Conservation (phyloP, 2,113 vertebrate species). For the Sakesphorus luctuosus region DNA sequence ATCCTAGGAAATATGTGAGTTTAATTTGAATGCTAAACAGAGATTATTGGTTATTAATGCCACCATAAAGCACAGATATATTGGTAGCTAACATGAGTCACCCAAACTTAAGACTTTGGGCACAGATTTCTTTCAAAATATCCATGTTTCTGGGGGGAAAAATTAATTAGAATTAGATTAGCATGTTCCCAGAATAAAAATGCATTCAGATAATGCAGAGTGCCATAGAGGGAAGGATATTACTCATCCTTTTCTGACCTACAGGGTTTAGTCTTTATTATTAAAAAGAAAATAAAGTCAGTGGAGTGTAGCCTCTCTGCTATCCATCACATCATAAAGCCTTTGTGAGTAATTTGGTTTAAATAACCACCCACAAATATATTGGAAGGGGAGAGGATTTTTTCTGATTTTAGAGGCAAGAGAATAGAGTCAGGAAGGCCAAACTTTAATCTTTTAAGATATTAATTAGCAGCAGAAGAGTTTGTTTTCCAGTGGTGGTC, state of each 20-base stretch:
- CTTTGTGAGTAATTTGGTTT: not conserved
- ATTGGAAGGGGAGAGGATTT: not conserved
- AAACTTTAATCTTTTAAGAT: not conserved
- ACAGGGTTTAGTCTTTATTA: not conserved
- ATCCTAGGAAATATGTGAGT: not conserved
- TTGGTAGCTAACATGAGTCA: not conserved
- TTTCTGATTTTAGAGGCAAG: not conserved
- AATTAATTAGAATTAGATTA: not conserved
- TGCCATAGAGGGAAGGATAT: not conserved
- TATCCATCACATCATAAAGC: not conserved
- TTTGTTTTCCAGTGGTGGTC: not conserved
- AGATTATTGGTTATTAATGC: not conserved
- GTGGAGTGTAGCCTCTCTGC: not conserved
- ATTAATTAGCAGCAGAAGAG: not conserved
- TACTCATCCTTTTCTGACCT: not conserved
- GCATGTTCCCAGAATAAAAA: not conserved
- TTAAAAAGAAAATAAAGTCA: not conserved
- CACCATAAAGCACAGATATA: not conserved
- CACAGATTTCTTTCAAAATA: not conserved
- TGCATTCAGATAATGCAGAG: not conserved
- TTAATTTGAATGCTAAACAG: not conserved
- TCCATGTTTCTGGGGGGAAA: not conserved
- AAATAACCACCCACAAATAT: not conserved
- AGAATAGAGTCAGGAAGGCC: not conserved
- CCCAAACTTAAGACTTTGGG: not conserved